These are phyloP conservation scores for Phymatocera aterrima DNA, from an alignment of 2,888 invertebrate species.

Conservation along the genomic window DNA sequence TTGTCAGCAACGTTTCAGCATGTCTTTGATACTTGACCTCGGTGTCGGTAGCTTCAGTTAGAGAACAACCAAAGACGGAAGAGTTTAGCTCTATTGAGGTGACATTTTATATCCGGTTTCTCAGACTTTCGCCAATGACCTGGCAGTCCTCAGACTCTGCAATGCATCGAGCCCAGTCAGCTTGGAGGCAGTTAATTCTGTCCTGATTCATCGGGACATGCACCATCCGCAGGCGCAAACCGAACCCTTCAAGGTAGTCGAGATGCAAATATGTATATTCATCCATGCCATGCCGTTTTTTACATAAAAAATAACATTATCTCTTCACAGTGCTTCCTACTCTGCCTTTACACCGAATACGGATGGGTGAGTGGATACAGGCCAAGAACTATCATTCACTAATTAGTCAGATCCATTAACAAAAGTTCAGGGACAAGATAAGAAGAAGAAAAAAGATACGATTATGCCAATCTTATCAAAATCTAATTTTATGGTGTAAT, in stretches of 20 bases:
- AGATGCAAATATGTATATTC: not conserved
- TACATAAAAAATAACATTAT: not conserved
- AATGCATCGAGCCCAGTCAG: conserved; percentile 58
- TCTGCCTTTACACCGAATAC: conserved; percentile 60
- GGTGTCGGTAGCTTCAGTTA: too few relatives aligned
- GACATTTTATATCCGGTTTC: not conserved
- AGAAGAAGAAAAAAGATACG: too few relatives aligned
- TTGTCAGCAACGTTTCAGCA: too few relatives aligned
- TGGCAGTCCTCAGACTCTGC: conserved; percentile 57
- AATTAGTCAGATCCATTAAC: not conserved
- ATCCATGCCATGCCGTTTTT: not conserved
- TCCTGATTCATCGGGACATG: conserved; percentile 58
- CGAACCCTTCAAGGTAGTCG: conserved; percentile 54
- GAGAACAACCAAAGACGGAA: too few relatives aligned
- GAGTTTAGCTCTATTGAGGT: not conserved
- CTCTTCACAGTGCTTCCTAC: conserved; percentile 59
- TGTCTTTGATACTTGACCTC: too few relatives aligned
- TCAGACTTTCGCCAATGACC: conserved; percentile 47
- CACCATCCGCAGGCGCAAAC: conserved; percentile 51
- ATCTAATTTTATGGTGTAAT: too few relatives aligned
- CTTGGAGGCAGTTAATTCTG: conserved; percentile 55
- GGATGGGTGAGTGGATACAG: conserved; percentile 56
- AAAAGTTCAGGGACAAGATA: too few relatives aligned
- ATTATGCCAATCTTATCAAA: conserved; percentile 14
- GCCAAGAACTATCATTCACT: conserved; percentile 20